Percentiles rank a stretch among this genome's conserved stretches.
Conservation (phyloP, 2,113 vertebrate species). For the Channa maculata region DNA sequence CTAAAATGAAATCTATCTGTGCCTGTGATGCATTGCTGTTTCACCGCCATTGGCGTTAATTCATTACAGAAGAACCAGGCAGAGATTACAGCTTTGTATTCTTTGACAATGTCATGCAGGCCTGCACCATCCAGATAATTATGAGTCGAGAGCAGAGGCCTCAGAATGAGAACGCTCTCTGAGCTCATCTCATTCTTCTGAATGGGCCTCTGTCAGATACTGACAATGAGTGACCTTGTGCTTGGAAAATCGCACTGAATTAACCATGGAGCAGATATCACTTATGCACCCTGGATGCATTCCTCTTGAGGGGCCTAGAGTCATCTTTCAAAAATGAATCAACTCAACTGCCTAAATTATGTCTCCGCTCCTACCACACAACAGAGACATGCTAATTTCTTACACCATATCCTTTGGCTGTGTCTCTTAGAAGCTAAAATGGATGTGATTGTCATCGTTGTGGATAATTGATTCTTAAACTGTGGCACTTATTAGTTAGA, state of each 20-base stretch:
- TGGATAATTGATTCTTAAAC: conserved; percentile 56
- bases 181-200: conserved; percentile 76
- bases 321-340: conserved; percentile 81
- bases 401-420: conserved; percentile 28
- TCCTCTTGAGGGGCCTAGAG: conserved; percentile 69
- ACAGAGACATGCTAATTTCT: conserved; percentile 48
- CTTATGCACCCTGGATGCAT: conserved; percentile 69
- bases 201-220: conserved; percentile 75
- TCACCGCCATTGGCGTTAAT: conserved; percentile 71
- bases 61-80: conserved; percentile 74
- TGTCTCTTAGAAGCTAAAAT: conserved; percentile 35
- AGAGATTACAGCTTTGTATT: conserved; percentile 78
- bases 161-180: conserved; percentile 75
- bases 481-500: conserved; percentile 38
- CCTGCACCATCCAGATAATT: conserved; percentile 76
- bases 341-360: conserved; percentile 61
- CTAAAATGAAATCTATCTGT: conserved; percentile 69
- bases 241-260: conserved; percentile 73
- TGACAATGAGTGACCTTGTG: conserved; percentile 83
- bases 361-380: conserved; percentile 43
- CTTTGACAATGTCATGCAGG: conserved; percentile 75
- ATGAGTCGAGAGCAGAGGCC: conserved; percentile 70
- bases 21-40: conserved; percentile 67
- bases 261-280: conserved; percentile 80
- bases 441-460: conserved; percentile 40